Percentiles rank a stretch among this genome's conserved stretches.
phyloP scores from a whole-genome alignment of 2,113 vertebrate species.

The Alexandromys fortis region DNA sequence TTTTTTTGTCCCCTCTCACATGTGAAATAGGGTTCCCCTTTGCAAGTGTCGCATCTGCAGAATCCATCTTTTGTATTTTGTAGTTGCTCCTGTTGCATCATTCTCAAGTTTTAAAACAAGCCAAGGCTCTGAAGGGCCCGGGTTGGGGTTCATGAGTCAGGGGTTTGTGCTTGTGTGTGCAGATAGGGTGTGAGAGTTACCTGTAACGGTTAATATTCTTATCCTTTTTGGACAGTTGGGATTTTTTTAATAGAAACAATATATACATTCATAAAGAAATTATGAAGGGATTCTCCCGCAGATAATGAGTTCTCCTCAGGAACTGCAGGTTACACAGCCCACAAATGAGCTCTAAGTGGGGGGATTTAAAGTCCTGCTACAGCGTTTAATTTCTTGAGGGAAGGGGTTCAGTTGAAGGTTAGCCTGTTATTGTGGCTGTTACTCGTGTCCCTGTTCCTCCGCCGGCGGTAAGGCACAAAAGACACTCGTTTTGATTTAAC shows the following conservation, averaged over 20 bases:
- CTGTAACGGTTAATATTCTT: conserved; percentile 87
- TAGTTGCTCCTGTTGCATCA: conserved; percentile 86
- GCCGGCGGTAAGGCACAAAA: conserved; percentile 88
- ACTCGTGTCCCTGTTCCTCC: conserved; percentile 87
- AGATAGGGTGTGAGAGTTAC: neutral
- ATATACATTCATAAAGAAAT: conserved; percentile 91
- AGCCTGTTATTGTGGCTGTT: conserved; percentile 93
- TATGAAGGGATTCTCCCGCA: conserved; percentile 90
- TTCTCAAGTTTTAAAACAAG: conserved; percentile 84
- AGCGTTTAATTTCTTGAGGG: conserved; percentile 93
- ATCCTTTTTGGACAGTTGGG: conserved; percentile 86
- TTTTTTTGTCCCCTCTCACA: conserved; percentile 89
- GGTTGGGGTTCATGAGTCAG: conserved; percentile 28
- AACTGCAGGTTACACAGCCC: conserved; percentile 89
- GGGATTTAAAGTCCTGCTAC: conserved; percentile 92
- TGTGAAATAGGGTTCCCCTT: conserved; percentile 92
- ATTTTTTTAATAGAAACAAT: conserved; percentile 90
- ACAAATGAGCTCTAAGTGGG: conserved; percentile 94
- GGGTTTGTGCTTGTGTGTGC: neutral
- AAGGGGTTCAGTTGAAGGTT: conserved; percentile 94
- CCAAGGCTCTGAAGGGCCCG: conserved; percentile 76
- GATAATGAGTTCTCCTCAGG: conserved; percentile 92
- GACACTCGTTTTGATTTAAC: conserved; percentile 93
- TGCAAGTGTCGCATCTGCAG: conserved; percentile 89
- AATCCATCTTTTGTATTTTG: conserved; percentile 88